phyloP scores from a whole-genome alignment of 2,888 invertebrate genomes.

The Oeneis ivallda region DNA sequence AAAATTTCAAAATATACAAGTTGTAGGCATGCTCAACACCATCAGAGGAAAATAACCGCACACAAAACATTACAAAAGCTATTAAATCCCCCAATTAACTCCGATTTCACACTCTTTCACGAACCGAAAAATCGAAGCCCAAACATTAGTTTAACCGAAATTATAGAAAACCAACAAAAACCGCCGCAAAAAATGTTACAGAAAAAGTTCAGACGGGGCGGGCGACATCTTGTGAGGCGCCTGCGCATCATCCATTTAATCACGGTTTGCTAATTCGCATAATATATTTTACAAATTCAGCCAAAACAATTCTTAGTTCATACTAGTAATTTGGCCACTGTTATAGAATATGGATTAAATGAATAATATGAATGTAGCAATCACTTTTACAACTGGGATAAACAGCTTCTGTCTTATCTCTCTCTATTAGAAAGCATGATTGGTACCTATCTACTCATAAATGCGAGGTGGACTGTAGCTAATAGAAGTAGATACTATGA shows the following conservation, averaged over 20 bases:
- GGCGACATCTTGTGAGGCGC: constrained; percentile 55
- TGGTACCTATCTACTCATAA: too few species aligned
- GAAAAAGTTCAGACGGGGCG: constrained; percentile 54
- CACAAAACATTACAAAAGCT: constrained; percentile 59
- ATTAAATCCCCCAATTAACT: constrained; percentile 78
- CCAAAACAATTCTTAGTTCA: too few species aligned
- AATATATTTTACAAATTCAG: neutral
- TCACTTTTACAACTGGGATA: too few species aligned
- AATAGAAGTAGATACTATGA: too few species aligned
- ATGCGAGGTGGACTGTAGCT: too few species aligned
- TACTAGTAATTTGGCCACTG: too few species aligned
- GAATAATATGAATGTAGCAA: too few species aligned
- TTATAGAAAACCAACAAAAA: constrained; percentile 79
- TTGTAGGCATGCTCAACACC: constrained; percentile 30
- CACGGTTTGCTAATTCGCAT: neutral
- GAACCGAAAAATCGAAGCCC: constrained; percentile 81
- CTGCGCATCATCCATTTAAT: constrained; percentile 38
- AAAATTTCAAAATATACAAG: neutral
- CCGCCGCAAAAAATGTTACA: constrained; percentile 57
- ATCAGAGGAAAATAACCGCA: constrained; percentile 69
- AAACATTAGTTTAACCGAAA: constrained; percentile 81
- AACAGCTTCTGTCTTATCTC: too few species aligned
- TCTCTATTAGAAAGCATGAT: too few species aligned
- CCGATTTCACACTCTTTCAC: constrained; percentile 80
- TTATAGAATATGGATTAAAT: too few species aligned